Percentiles rank a stretch among this genome's conserved stretches.
phyloP scores from a whole-genome alignment of 1,140 invertebrate species.

The Mylabris phalerata region DNA sequence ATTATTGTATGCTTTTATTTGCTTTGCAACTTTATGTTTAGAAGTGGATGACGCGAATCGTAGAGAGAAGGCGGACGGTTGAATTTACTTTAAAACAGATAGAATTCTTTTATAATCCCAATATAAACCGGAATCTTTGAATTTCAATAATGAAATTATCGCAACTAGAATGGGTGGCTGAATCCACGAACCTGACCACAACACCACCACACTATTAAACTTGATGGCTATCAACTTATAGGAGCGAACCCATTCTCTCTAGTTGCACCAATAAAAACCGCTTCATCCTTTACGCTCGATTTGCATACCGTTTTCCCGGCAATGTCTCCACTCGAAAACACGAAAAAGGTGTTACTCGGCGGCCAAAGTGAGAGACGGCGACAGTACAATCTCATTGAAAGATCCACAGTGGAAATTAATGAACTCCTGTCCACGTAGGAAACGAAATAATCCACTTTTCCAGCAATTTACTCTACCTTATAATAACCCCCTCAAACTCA shows the following conservation, averaged over 20 bases:
- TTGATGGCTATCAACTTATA: neutral
- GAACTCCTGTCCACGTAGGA: constrained; percentile 37
- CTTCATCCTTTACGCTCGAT: constrained; percentile 19
- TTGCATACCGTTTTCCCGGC: constrained; percentile 34
- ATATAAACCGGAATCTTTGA: no score
- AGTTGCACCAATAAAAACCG: constrained; percentile 20
- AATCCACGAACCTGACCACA: constrained; percentile 2
- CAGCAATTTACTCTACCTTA: constrained; percentile 33
- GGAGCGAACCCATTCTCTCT: neutral
- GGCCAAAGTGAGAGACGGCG: neutral
- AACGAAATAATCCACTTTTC: constrained; percentile 40
- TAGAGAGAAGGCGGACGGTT: neutral
- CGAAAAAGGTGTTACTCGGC: constrained; percentile 38
- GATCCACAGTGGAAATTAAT: constrained; percentile 31
- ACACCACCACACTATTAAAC: neutral
- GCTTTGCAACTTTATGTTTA: constrained; percentile 17
- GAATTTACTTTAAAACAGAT: no score
- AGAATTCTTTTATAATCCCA: no score
- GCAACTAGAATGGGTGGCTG: constrained; percentile 14
- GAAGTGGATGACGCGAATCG: neutral
- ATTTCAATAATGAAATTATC: no score
- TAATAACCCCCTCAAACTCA: neutral
- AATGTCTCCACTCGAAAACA: constrained; percentile 34
- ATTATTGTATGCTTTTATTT: constrained; percentile 23
- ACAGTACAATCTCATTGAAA: neutral